A percentile compares a stretch with the other conserved stretches of the same genome.
Evolutionary conservation across 2,113 vertebrate species (phyloP).

Genomic region (Charina bottae): DNA sequence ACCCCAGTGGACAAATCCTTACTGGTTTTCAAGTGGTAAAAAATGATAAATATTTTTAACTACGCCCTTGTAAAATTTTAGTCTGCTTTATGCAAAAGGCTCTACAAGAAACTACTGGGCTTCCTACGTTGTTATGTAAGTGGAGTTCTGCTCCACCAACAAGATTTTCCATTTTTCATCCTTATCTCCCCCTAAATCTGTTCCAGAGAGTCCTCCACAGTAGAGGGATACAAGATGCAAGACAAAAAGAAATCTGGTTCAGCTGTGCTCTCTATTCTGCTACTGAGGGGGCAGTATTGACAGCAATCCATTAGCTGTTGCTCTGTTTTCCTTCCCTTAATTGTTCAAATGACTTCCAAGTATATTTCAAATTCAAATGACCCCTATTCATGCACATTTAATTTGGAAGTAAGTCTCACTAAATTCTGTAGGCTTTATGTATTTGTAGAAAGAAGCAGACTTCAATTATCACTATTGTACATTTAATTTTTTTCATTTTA

Average conservation of each 20-base stretch:
- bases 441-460: no score
- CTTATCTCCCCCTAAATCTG: no score
- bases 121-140: background rate
- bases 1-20: constrained; percentile 36
- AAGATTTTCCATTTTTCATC: background rate
- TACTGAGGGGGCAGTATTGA: no score
- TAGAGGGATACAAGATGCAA: no score
- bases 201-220: no score
- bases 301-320: no score
- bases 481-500: background rate
- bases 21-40: constrained; percentile 30
- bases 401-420: no score
- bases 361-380: no score
- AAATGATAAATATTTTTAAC: constrained; percentile 45
- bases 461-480: background rate
- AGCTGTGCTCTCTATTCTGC: no score
- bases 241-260: no score
- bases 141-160: background rate
- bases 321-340: constrained; percentile 8
- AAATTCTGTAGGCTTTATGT: no score
- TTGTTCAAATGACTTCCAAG: background rate
- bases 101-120: constrained; percentile 22
- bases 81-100: constrained; percentile 24
- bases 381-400: no score
- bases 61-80: constrained; percentile 43